Conservation (phyloP, 2,113 vertebrate species). For the Lycaon pictus region DNA sequence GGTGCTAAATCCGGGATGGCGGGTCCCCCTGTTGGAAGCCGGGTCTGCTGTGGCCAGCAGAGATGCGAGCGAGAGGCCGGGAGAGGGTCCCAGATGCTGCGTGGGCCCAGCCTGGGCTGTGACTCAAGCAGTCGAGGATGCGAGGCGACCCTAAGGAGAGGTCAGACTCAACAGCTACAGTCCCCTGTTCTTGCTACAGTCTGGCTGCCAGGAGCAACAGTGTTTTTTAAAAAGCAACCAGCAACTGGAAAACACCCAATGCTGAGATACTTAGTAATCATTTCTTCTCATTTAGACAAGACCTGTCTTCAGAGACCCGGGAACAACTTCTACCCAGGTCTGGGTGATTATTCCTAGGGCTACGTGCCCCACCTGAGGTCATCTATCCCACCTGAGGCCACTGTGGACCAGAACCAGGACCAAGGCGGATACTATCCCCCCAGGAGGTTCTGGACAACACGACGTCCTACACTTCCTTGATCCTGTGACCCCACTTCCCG, state of each 20-base stretch:
- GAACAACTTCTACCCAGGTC: neutral
- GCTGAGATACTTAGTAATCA: neutral
- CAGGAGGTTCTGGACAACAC: neutral
- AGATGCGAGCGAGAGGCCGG: neutral
- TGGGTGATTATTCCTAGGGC: neutral
- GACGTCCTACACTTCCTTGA: neutral
- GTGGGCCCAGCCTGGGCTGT: neutral
- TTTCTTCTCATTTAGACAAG: neutral
- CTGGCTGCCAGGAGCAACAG: neutral
- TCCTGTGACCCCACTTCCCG: neutral
- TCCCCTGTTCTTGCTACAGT: accelerated
- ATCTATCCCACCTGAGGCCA: neutral
- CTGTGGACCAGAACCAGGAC: neutral
- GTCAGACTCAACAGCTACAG: neutral
- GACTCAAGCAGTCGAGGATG: neutral
- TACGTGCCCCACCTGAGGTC: neutral
- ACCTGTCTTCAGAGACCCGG: neutral
- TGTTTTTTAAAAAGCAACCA: neutral
- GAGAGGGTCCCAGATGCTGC: neutral
- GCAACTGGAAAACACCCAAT: neutral
- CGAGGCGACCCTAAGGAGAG: neutral
- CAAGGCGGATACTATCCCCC: too few relatives aligned
- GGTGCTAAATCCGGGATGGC: neutral
- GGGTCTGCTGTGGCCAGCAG: neutral
- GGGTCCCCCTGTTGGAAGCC: neutral